These are phyloP conservation scores for Trachythela sp. DNA, from an alignment of 64 coral and sea anemone genomes.

Conservation along the genomic window DNA sequence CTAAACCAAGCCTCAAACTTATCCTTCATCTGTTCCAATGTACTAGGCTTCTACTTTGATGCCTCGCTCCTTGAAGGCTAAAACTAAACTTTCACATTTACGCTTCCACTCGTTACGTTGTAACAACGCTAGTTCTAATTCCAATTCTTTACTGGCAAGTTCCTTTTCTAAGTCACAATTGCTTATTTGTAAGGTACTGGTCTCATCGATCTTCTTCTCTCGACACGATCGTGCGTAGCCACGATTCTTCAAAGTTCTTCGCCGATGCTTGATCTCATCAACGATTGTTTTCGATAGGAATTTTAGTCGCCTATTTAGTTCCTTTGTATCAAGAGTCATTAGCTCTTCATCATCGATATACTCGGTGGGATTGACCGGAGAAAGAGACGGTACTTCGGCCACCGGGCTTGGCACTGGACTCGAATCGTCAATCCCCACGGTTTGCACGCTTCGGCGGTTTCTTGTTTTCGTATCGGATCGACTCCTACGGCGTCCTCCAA, in stretches of 20 bases:
- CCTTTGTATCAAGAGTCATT: background rate
- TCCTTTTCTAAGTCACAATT: background rate
- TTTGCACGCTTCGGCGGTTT: background rate
- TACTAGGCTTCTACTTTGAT: background rate
- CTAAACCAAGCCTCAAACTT: background rate
- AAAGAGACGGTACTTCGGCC: background rate
- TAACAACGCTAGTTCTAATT: background rate
- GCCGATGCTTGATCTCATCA: background rate
- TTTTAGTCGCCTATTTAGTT: background rate
- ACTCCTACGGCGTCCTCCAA: background rate
- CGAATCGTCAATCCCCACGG: background rate
- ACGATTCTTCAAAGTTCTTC: slow-evolving; percentile 3
- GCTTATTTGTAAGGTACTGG: background rate
- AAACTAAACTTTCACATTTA: background rate
- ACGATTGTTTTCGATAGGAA: background rate
- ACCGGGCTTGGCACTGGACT: background rate
- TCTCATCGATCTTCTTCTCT: background rate
- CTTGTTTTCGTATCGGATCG: background rate
- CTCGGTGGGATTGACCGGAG: background rate
- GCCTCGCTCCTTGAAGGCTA: background rate
- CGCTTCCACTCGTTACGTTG: background rate
- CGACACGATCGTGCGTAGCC: background rate
- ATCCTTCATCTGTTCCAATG: background rate
- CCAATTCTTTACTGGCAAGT: background rate
- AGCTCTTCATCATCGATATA: background rate